A percentile compares a stretch with the other conserved stretches of the same genome.
phyloP scores from a whole-genome alignment of 1,140 invertebrate genomes.

The Sesamia nonagrioides region DNA sequence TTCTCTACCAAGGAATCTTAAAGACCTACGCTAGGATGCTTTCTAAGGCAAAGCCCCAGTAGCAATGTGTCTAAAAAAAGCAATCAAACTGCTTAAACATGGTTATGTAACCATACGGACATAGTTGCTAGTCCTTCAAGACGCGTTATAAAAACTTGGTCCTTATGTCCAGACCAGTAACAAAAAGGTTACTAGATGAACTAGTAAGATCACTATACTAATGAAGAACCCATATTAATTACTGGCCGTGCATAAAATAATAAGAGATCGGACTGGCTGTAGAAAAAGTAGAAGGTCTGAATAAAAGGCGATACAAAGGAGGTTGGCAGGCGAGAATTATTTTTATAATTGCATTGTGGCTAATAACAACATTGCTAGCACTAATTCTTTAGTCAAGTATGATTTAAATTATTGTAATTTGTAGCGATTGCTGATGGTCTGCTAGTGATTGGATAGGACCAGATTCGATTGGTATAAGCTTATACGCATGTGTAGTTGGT shows the following conservation, averaged over 20 bases:
- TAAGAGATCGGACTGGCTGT: not conserved
- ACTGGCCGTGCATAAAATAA: not conserved
- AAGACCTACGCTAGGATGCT: not conserved
- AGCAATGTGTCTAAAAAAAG: not conserved
- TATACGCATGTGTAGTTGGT: too few relatives aligned
- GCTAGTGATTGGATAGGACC: too few relatives aligned
- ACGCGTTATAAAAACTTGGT: not conserved
- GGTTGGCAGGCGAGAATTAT: slow-evolving; percentile 7
- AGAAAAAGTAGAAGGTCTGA: not conserved
- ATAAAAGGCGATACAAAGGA: not conserved
- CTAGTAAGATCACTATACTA: slow-evolving; percentile 19
- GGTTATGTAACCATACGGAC: slow-evolving; percentile 26
- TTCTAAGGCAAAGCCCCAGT: not conserved
- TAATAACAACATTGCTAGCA: not conserved
- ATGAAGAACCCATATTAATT: slow-evolving; percentile 38
- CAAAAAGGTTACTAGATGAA: slow-evolving; percentile 34
- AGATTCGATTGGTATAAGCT: too few relatives aligned
- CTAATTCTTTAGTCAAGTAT: too few relatives aligned
- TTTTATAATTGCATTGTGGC: slow-evolving; percentile 2
- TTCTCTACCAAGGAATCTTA: not conserved
- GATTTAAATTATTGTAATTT: too few relatives aligned
- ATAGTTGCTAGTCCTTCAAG: slow-evolving; percentile 13
- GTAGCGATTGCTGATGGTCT: too few relatives aligned
- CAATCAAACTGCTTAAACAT: slow-evolving; percentile 6
- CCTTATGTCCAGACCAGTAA: not conserved